phyloP scores from a whole-genome alignment of 2,113 vertebrate species.

The Phrynosoma blainvillii region DNA sequence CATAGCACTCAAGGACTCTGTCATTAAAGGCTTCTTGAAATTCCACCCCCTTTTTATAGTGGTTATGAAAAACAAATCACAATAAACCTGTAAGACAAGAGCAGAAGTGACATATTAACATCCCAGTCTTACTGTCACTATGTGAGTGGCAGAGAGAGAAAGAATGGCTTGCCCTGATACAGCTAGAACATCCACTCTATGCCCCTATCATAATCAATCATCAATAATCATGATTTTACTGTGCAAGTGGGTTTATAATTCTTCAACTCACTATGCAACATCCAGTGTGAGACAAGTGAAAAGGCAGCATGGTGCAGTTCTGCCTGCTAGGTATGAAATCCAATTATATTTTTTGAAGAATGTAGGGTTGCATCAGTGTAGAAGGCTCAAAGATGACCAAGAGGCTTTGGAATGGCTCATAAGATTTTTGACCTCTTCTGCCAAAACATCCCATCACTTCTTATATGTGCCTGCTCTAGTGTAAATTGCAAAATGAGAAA shows the following conservation, averaged over 20 bases:
- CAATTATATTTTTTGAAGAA: constrained; percentile 1
- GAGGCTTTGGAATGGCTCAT: background rate
- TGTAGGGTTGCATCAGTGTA: background rate
- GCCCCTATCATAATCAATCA: background rate
- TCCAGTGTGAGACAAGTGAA: background rate
- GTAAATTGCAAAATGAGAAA: background rate
- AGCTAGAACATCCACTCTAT: background rate
- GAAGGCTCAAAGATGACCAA: background rate
- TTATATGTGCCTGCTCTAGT: background rate
- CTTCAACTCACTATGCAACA: background rate
- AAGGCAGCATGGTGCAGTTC: background rate
- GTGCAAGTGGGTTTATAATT: constrained; percentile 1
- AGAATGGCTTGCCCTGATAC: background rate
- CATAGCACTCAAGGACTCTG: constrained; percentile 32
- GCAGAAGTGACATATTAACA: background rate
- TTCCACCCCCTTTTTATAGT: background rate
- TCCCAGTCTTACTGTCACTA: background rate
- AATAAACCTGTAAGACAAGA: background rate
- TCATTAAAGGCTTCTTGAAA: constrained; percentile 26
- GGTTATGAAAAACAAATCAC: constrained; percentile 17
- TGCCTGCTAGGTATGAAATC: background rate
- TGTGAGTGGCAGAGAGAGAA: background rate
- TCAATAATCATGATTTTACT: background rate
- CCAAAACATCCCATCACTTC: background rate
- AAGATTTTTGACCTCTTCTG: background rate